phyloP scores from a whole-genome alignment of 1,140 invertebrate species.

The Parapsyche elsis region DNA sequence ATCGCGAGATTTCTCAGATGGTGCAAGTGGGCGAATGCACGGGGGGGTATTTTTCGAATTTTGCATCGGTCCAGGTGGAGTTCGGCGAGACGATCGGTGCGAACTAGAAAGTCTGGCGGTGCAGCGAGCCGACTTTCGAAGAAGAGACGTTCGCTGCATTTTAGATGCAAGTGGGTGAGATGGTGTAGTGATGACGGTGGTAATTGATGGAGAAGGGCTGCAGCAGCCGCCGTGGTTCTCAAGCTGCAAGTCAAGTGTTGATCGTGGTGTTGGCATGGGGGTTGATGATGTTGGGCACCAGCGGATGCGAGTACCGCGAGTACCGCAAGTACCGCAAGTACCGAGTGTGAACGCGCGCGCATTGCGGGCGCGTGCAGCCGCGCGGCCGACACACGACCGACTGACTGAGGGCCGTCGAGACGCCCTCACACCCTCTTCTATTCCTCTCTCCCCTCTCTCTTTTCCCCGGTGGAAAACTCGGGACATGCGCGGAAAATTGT shows the following conservation, averaged over 20 bases:
- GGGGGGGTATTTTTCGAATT: constrained; percentile 77
- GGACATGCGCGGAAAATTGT: background rate
- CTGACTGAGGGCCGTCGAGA: constrained; percentile 15
- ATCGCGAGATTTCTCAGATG: constrained; percentile 76
- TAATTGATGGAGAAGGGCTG: constrained; percentile 68
- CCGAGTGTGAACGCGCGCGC: background rate
- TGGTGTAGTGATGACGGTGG: constrained; percentile 71
- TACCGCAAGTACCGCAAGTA: background rate
- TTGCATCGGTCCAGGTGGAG: constrained; percentile 83
- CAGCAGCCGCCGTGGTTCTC: constrained; percentile 71
- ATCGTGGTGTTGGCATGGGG: constrained; percentile 5
- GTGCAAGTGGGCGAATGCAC: constrained; percentile 74
- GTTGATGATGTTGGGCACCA: background rate
- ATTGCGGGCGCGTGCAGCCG: constrained; percentile 22
- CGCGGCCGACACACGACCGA: constrained; percentile 50
- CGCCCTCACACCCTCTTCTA: background rate
- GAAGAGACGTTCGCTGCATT: constrained; percentile 82
- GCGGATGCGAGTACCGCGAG: background rate
- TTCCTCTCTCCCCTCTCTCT: background rate
- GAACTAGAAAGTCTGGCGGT: constrained; percentile 68
- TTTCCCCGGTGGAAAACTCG: background rate
- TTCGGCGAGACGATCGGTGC: constrained; percentile 73
- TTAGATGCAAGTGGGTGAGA: constrained; percentile 70
- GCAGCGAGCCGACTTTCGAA: constrained; percentile 78
- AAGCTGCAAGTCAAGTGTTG: constrained; percentile 69